Evolutionary conservation across 2,797 vertebrate genomes (phyloP), one percentile per base, ranked within the genome.

Genomic region (Chromobotia macracanthus): DNA sequence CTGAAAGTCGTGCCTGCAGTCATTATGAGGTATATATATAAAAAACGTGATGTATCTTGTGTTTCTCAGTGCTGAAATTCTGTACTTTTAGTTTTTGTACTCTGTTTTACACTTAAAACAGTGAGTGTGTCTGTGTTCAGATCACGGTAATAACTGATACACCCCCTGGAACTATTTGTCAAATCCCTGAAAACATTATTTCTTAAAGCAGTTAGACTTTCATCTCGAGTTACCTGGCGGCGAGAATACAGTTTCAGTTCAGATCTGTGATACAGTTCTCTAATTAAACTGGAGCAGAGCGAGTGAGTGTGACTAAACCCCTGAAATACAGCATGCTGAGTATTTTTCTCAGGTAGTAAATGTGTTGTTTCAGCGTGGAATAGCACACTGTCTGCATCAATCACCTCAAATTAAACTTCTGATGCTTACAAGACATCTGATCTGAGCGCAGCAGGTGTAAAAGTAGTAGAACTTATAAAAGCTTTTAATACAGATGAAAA

Each of bases 121-220:
- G 35, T 53, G 67, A 61, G 50, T 7, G 48, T 38, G 3, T 21
- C 5, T 25, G 9, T 8, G n/a, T 58, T 60, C 58, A 5, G 8
- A 18, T 61, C 66, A 74, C 61, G 65, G n/a, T n/a, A n/a, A 79
- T 75, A 75, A 79, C 58, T 75, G 68, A 60, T 78, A 68, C 80
- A 82, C 69, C 50, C 64, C 80, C 51, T 48, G 68, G 19, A 68
- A 72, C 58, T 74, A 60, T 80, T 73, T 64, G 61, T 80, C 75
- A 80, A 84, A 86, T 86, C 74, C 64, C 67, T 68, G 65, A 72
- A 85, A 82, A 75, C 79, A 67, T 75, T 66, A 67, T 80, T 80
- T 82, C 56, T 75, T 50, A 83, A 75, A 77, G 77, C 46, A 46
- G 65, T 65, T 75, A 35, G 60, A 75, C 70, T 80, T 81, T 77